These are phyloP conservation scores for Alligator sinensis DNA, from an alignment of 2,113 vertebrate species.

Conservation along the genomic window DNA sequence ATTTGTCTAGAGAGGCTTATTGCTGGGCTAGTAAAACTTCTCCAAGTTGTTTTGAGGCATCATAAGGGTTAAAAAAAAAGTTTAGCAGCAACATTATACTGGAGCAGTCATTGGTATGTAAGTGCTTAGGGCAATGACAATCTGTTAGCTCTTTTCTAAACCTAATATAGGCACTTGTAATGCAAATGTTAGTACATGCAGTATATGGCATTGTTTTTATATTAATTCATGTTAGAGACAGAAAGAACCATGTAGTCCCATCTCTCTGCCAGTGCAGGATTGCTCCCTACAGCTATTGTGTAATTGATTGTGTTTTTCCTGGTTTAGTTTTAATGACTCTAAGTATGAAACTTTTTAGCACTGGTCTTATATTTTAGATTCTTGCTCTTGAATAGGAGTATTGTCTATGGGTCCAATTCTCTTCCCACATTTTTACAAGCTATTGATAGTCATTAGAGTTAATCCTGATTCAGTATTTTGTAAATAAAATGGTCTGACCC, in stretches of 20 bases:
- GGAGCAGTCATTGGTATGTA: conserved; percentile 58
- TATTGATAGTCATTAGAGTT: neutral
- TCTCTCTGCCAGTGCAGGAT: neutral
- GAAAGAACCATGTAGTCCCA: neutral
- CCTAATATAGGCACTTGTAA: conserved; percentile 62
- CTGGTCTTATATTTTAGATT: neutral
- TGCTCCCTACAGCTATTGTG: conserved; percentile 41
- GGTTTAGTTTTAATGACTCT: conserved; percentile 42
- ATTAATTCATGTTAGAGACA: neutral
- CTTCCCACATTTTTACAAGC: neutral
- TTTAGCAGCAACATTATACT: conserved; percentile 22
- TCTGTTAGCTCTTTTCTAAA: conserved; percentile 64
- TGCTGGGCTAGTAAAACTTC: neutral
- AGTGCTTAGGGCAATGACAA: conserved; percentile 60
- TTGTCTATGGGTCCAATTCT: neutral
- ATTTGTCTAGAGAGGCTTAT: neutral
- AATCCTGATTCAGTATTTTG: neutral
- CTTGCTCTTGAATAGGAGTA: neutral
- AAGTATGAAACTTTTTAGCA: conserved; percentile 20
- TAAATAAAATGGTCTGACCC: neutral
- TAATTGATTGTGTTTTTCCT: conserved; percentile 34
- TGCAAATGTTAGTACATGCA: conserved; percentile 66
- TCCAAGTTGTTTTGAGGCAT: conserved; percentile 8
- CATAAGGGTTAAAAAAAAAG: conserved; percentile 61
- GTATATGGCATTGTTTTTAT: conserved; percentile 45